phyloP scores from a whole-genome alignment of 2,797 vertebrate species.

The Buceros bicornis region DNA sequence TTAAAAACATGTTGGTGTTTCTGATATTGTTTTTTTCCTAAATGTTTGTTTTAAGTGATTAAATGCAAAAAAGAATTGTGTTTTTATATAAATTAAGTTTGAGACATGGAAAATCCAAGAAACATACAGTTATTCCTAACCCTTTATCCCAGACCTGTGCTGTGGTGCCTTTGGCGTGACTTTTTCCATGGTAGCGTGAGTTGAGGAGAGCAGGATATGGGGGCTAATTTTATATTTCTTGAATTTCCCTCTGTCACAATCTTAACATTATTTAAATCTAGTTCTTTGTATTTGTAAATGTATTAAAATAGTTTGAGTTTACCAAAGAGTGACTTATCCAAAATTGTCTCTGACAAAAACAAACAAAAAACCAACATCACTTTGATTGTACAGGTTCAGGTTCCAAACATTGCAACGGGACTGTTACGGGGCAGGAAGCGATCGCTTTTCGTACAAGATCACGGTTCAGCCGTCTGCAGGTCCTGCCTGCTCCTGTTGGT shows the following conservation, averaged over 20 bases:
- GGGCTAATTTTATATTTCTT: constrained; percentile 61
- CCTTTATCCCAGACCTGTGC: constrained; percentile 34
- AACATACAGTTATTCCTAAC: constrained; percentile 52
- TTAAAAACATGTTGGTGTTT: constrained; percentile 70
- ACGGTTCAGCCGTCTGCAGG: constrained; percentile 26
- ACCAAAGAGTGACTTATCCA: constrained; percentile 88
- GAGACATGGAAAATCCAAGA: constrained; percentile 71
- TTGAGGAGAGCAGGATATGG: constrained; percentile 53
- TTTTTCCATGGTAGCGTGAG: constrained; percentile 37
- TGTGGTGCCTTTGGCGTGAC: constrained; percentile 65
- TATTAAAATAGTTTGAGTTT: constrained; percentile 84
- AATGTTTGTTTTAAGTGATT: constrained; percentile 60
- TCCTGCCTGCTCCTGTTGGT: constrained; percentile 40
- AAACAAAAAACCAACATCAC: constrained; percentile 49
- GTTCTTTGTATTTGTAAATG: constrained; percentile 75
- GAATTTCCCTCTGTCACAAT: constrained; percentile 71
- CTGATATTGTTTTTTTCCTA: constrained; percentile 70
- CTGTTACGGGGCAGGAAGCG: constrained; percentile 75
- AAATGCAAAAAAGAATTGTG: constrained; percentile 61
- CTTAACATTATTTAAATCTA: constrained; percentile 67
- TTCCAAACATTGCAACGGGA: constrained; percentile 70
- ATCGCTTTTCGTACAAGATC: constrained; percentile 24
- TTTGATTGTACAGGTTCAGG: constrained; percentile 84
- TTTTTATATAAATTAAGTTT: constrained; percentile 67
- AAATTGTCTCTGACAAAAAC: constrained; percentile 81